Evolutionary conservation across 2,797 vertebrate species (phyloP).

Genomic region (Apogon talboti): DNA sequence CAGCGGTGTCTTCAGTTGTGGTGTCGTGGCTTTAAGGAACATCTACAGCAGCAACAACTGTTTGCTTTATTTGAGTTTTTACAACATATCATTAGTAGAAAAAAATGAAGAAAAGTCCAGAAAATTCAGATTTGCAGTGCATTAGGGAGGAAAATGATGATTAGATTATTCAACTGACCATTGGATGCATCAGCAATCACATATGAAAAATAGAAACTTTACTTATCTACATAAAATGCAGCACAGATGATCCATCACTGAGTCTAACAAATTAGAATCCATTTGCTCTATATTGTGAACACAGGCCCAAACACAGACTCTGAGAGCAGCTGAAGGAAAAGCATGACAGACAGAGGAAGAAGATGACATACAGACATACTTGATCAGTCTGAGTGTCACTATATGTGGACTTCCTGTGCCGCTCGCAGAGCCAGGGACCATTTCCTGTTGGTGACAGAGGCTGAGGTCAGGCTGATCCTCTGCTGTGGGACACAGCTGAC

Average conservation of each 20-base stretch:
- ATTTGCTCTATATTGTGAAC: background rate
- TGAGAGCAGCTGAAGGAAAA: constrained; percentile 22
- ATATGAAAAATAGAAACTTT: no score
- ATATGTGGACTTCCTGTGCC: constrained; percentile 76
- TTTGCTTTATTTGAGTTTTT: background rate
- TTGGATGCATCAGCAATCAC: no score
- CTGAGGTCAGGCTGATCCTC: constrained; percentile 29
- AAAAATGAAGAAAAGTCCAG: background rate
- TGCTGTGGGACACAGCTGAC: constrained; percentile 16
- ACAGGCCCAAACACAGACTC: background rate
- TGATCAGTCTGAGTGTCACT: constrained; percentile 55
- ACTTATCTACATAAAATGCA: no score
- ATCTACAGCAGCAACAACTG: constrained; percentile 10
- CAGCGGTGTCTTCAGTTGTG: constrained; percentile 20
- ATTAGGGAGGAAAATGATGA: no score
- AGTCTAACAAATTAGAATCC: background rate
- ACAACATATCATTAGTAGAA: background rate
- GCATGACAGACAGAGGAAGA: constrained; percentile 55
- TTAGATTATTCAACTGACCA: no score
- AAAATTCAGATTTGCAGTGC: no score
- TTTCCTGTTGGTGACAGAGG: constrained; percentile 68
- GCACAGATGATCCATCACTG: no score
- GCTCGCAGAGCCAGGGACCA: constrained; percentile 32
- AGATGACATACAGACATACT: constrained; percentile 42
- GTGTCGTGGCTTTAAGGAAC: constrained; percentile 1